Evolutionary conservation across 2,797 vertebrate species (phyloP).

Genomic region (Karalla daura): DNA sequence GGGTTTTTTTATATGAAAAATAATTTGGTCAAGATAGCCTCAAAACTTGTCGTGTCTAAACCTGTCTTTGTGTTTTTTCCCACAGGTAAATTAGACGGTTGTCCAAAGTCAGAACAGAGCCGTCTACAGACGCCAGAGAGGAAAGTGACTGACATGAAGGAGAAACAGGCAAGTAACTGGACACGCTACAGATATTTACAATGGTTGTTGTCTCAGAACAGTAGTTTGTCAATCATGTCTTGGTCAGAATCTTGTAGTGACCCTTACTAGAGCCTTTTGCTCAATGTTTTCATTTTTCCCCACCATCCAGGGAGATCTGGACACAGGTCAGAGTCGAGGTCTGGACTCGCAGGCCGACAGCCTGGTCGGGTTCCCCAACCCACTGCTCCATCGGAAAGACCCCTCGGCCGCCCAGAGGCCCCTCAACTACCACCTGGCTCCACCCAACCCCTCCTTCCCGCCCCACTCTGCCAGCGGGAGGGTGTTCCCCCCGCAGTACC

Average conservation of each 20-base stretch:
- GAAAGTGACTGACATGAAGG: conserved; percentile 89
- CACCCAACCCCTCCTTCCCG: conserved; percentile 88
- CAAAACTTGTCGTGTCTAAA: neutral
- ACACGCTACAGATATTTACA: too few relatives aligned
- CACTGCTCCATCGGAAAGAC: conserved; percentile 94
- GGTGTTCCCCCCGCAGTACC: conserved; percentile 85
- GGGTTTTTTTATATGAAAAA: too few relatives aligned
- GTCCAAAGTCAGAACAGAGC: conserved; percentile 89
- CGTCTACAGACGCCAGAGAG: conserved; percentile 95
- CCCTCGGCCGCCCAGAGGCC: conserved; percentile 88
- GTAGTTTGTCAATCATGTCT: too few relatives aligned
- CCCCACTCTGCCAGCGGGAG: conserved; percentile 83
- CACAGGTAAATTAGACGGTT: conserved; percentile 92
- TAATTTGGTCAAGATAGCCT: too few relatives aligned
- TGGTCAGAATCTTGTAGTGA: too few relatives aligned
- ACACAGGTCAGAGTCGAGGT: conserved; percentile 89
- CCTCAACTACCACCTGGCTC: conserved; percentile 91
- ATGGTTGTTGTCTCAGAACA: too few relatives aligned
- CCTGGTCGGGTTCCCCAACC: conserved; percentile 85
- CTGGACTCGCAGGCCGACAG: conserved; percentile 88
- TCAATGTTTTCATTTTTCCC: neutral
- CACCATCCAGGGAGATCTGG: conserved; percentile 90
- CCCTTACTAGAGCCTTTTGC: too few relatives aligned
- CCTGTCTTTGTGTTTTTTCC: too few relatives aligned
- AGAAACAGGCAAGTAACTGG: conserved; percentile 88